Evolutionary conservation across 2,888 invertebrate species (phyloP), one percentile per base, ranked within the genome.

Genomic region (Arctia plantaginis): DNA sequence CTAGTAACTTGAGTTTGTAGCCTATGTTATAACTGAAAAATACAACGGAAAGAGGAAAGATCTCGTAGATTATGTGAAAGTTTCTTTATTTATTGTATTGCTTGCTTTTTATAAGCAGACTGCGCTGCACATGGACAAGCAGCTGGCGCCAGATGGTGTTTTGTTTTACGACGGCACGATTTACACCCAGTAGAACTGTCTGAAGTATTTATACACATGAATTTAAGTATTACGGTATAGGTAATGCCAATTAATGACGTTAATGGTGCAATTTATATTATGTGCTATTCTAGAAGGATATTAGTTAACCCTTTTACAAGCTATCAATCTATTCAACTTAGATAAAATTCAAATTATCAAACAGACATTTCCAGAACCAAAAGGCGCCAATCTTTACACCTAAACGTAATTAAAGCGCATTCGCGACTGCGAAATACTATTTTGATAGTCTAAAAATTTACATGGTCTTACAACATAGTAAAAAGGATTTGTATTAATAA

Each of bases 31-130:
- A 67, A 30, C 27, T 71, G 55, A 71, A 76, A 71, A 66, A 73
- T 65, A 66, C 68, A 67, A 51, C 74, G 77, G 76, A 79, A 81
- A 72, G 51, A 73, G 59, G 72, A 79, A 76, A 75, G 71, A 65
- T 72, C 62, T 76, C 41, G 71, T 71, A 74, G 27, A 67, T 69
- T 66, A 68, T 79, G 73, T 69, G 82, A 79, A 82, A 82, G 75
- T 81, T 82, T 75, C 76, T 79, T 75, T 77, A 41, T 66, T 64
- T 73, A 69, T 76, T 73, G 69, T 68, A 73, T 62, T 41, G 66
- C 66, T 62, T 68, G 59, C 66, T 76, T 76, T 74, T 78, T 75
- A 35, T 73, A 64, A 39, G 33, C 51, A 51, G 41, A 66, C 71
- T 71, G 70, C 71, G 73, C 65, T 66, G 77, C 71, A 59, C 44